phyloP scores from a whole-genome alignment of 2,888 invertebrate species.

The Brenthis ino region DNA sequence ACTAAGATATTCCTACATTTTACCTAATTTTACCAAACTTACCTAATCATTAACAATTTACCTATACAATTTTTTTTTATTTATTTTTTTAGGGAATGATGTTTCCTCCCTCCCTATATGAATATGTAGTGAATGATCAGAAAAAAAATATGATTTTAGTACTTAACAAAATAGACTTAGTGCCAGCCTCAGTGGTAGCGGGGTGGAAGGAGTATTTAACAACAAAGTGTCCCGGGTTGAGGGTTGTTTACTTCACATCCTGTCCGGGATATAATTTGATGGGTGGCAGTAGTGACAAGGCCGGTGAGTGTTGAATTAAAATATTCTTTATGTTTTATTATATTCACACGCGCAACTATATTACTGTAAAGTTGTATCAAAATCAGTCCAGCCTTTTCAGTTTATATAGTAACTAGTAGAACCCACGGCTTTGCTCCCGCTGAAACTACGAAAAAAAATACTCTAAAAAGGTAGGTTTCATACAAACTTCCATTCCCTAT shows the following conservation, averaged over 20 bases:
- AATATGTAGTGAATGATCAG: constrained; percentile 87
- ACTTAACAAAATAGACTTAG: constrained; percentile 96
- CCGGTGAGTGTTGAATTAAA: constrained; percentile 60
- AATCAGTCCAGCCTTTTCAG: too few relatives aligned
- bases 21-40: too few relatives aligned
- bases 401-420: too few relatives aligned
- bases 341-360: too few relatives aligned
- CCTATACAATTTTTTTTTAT: not conserved
- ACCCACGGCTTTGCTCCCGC: too few relatives aligned
- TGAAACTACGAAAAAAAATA: too few relatives aligned
- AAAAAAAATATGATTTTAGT: constrained; percentile 94
- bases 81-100: constrained; percentile 83
- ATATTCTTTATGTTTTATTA: not conserved
- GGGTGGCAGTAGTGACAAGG: constrained; percentile 79
- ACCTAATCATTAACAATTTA: not conserved
- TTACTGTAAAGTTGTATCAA: too few relatives aligned
- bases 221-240: constrained; percentile 80
- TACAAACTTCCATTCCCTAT: too few relatives aligned
- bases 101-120: constrained; percentile 95
- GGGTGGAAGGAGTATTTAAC: constrained; percentile 94
- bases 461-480: too few relatives aligned
- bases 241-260: constrained; percentile 92
- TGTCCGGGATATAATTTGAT: constrained; percentile 88
- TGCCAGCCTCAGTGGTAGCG: constrained; percentile 89
- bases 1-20: too few relatives aligned